These are phyloP conservation scores for Peromyscus californicus DNA, from an alignment of 2,113 vertebrate genomes.

Conservation along the genomic window DNA sequence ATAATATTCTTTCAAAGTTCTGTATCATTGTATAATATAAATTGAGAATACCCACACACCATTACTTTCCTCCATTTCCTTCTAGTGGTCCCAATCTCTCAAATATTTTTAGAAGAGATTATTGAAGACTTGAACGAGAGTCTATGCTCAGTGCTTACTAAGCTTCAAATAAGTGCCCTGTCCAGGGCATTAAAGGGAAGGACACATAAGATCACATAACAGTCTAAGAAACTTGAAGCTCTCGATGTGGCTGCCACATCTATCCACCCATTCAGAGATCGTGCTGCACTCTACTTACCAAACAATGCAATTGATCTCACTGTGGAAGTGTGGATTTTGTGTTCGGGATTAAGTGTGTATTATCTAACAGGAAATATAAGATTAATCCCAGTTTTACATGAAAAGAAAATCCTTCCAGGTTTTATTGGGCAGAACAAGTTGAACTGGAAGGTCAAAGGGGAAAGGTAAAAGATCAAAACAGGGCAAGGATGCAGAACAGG, in stretches of 20 bases:
- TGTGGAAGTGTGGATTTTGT: background rate
- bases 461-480: background rate
- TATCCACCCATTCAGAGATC: background rate
- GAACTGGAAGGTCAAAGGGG: background rate
- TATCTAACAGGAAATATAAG: background rate
- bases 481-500: background rate
- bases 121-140: background rate
- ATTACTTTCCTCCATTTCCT: background rate
- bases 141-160: background rate
- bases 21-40: too few species aligned
- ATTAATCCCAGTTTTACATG: conserved; percentile 44
- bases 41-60: background rate
- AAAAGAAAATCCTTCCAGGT: conserved; percentile 1
- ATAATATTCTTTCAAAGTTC: background rate
- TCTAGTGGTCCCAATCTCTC: background rate
- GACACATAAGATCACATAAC: background rate
- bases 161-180: background rate
- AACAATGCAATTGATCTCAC: background rate
- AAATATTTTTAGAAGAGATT: background rate
- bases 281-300: background rate
- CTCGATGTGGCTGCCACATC: background rate
- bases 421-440: background rate
- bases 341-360: background rate
- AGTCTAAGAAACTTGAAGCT: background rate
- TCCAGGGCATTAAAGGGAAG: background rate